Conservation (phyloP, 1,140 invertebrate species). For the Dufourea novaeangliae region DNA sequence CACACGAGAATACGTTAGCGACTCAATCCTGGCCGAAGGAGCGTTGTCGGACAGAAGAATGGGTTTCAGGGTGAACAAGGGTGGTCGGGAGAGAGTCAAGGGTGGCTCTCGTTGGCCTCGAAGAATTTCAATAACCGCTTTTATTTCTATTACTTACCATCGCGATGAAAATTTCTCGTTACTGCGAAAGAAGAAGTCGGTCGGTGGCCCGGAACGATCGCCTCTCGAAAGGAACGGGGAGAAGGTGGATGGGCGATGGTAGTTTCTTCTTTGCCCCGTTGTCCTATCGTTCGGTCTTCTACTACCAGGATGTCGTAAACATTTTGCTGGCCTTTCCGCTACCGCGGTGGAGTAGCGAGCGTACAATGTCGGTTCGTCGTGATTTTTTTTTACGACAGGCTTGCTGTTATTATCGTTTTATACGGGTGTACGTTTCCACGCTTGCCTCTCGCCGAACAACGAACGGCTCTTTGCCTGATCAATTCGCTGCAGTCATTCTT, state of each 20-base stretch:
- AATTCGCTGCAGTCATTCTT: not conserved
- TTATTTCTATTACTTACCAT: constrained; percentile 55
- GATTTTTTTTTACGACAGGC: constrained; percentile 26
- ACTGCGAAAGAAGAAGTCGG: constrained; percentile 15
- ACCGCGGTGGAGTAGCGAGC: too few relatives aligned
- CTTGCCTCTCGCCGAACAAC: not conserved
- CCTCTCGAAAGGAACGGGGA: not conserved
- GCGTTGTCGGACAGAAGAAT: constrained; percentile 58
- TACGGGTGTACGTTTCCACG: constrained; percentile 5
- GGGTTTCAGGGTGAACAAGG: constrained; percentile 24
- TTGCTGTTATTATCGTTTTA: constrained; percentile 25
- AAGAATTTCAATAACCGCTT: constrained; percentile 72
- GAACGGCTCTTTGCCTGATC: not conserved
- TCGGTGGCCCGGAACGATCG: too few relatives aligned
- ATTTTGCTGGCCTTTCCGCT: constrained; percentile 15
- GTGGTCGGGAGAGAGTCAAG: not conserved
- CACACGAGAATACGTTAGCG: constrained; percentile 60
- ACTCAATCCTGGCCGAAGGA: constrained; percentile 57
- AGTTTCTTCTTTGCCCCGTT: not conserved
- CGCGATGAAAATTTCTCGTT: constrained; percentile 55
- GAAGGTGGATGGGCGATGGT: too few relatives aligned
- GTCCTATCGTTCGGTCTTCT: not conserved
- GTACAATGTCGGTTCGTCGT: constrained; percentile 12
- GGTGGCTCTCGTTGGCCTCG: constrained; percentile 4
- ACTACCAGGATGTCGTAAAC: constrained; percentile 20